These are phyloP conservation scores for Cranoglanis bouderius DNA, from an alignment of 2,113 vertebrate genomes.

Conservation along the genomic window DNA sequence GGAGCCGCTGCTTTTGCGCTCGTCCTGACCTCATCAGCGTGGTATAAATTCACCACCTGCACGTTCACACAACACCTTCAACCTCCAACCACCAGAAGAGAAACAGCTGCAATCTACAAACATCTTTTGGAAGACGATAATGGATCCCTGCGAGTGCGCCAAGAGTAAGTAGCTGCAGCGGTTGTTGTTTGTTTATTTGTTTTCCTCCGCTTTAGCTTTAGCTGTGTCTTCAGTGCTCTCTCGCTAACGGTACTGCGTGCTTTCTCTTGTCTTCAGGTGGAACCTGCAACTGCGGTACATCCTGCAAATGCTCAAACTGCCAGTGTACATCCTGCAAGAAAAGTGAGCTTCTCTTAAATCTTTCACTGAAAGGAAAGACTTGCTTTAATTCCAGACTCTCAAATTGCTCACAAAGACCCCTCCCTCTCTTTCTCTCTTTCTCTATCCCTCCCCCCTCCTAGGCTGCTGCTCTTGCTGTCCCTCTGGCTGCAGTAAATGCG, in stretches of 20 bases:
- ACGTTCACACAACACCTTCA: neutral
- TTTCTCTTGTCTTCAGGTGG: slow-evolving; percentile 68
- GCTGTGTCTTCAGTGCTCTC: neutral
- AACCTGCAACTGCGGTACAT: slow-evolving; percentile 78
- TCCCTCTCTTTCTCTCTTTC: neutral
- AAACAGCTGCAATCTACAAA: no score
- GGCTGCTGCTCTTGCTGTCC: slow-evolving; percentile 93
- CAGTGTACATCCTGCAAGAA: slow-evolving; percentile 82
- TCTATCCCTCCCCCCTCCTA: slow-evolving; percentile 55
- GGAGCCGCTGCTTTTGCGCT: slow-evolving; percentile 65
- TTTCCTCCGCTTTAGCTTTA: rapidly evolving
- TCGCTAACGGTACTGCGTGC: neutral
- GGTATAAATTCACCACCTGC: slow-evolving; percentile 62
- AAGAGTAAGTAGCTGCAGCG: slow-evolving; percentile 69
- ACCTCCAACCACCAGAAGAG: neutral
- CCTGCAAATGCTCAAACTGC: slow-evolving; percentile 83
- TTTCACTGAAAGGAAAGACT: neutral
- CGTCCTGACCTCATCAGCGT: slow-evolving; percentile 42
- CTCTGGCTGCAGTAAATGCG: slow-evolving; percentile 85
- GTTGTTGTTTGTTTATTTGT: neutral
- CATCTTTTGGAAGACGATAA: no score
- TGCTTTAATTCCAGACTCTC: neutral
- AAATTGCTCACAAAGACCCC: neutral
- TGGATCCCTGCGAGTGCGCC: slow-evolving; percentile 75
- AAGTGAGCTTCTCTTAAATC: slow-evolving; percentile 68